Base-by-base conservation (phyloP, 1,140 invertebrate genomes). In the Drosophila oshimai region DNA sequence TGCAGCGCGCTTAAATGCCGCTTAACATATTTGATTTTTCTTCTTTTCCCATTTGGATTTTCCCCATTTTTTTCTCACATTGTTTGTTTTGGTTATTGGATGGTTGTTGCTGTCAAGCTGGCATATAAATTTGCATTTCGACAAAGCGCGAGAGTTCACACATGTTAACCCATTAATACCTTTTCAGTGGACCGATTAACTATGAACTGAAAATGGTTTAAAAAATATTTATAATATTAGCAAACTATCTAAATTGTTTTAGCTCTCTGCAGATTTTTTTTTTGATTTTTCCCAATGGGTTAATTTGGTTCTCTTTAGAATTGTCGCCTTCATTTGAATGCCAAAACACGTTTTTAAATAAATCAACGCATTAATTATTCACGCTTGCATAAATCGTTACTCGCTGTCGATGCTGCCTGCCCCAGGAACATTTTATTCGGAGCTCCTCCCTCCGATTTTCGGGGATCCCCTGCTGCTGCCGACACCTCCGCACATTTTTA, bases 321-420 rank as follows among this genome's bases (percentile, higher is more conserved):
- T 26, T 55, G 42, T 29, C 42, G 53, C 55, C 54, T 60, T 80
- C 53, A 80, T 80, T 84, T 73, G 71, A 86, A 86, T 86, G 80
- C 80, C 49, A 54, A 46, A 80, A 84, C 80, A 84, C 80, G 80
- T 76, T 84, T 86, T 75, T 39, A 84, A 84, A 86, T 86, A 86
- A 84, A 80, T 68, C 80, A 86, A 64, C 33, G 75, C 81, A 84
- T 84, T 84, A 73, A 84, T 84, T 84, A 84, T 86, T 80, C 78
- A 45, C 37, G 49, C 75, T 68, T 44, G 44, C 72, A 86, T 86
- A 87, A 86, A 86, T 86, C 81, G 81, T 58, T 61, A 33, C 29
- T 24, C 62, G 60, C 71, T 80, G 80, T 87, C 75, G 76, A 57
- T 74, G 58, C 70, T 49, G 37, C 54, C 58, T 37, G 57, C 60